These are phyloP conservation scores for Triplophysa tibetana DNA, from an alignment of 2,113 vertebrate species.

Conservation along the genomic window DNA sequence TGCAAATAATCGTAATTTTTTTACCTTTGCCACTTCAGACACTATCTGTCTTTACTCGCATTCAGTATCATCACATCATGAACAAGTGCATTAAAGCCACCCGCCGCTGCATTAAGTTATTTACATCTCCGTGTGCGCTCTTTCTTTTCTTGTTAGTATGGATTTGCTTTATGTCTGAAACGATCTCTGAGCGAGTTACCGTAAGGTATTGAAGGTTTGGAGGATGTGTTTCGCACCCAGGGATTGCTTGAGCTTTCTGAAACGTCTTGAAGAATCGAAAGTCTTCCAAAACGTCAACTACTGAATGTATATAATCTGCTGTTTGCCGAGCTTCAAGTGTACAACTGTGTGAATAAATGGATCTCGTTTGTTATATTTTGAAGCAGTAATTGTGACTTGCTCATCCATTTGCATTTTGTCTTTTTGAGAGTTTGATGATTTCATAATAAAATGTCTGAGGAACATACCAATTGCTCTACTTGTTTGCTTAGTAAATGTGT, in stretches of 20 bases:
- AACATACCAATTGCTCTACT: background rate
- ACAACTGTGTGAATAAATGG: constrained; percentile 69
- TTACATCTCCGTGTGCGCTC: background rate
- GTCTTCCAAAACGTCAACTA: constrained; percentile 69
- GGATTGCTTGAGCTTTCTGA: constrained; percentile 44
- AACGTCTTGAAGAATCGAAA: constrained; percentile 49
- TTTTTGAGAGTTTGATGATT: constrained; percentile 26
- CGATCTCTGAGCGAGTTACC: constrained; percentile 1
- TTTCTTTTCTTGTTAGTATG: constrained; percentile 36
- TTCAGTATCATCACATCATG: constrained; percentile 24
- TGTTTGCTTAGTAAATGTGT: background rate
- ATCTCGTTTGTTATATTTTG: constrained; percentile 34
- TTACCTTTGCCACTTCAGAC: background rate
- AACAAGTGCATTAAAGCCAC: constrained; percentile 25
- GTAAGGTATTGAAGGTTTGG: constrained; percentile 28
- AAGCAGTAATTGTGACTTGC: constrained; percentile 15
- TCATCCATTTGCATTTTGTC: constrained; percentile 24
- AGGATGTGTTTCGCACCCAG: constrained; percentile 27
- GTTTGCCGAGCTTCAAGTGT: constrained; percentile 61
- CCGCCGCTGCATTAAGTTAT: background rate
- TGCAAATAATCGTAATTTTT: background rate
- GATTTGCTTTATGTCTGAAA: constrained; percentile 26
- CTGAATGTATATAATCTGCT: constrained; percentile 69
- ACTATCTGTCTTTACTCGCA: constrained; percentile 46
- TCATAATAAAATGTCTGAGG: constrained; percentile 42